Evolutionary conservation across 2,888 invertebrate species (phyloP), one percentile per base, ranked within the genome.

Genomic region (Platynereis dumerilii): DNA sequence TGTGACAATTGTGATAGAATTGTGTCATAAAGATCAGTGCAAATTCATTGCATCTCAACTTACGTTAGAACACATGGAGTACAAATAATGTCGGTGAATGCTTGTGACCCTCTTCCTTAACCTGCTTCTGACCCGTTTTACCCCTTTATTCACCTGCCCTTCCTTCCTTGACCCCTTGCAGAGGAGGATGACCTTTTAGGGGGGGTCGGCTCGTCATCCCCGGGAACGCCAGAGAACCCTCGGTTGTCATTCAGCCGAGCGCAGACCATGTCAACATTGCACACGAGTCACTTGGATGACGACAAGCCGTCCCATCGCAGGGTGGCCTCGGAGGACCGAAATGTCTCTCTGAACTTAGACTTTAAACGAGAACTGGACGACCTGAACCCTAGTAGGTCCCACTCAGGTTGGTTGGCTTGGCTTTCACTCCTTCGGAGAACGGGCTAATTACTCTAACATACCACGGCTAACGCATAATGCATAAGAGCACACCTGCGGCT

Each of bases 291-390:
- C 44, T 20, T 62, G 57, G 22, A 28, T 2, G 42, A 28, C 22
- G 66, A 63, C 42, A 59, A 63, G 26, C 39, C 62, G 12, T 34
- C 44, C 53, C 80, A 80, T 67, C 71, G 81, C n/a, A 66, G 79
- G 5, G 77, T 76, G 17, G 80, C 80, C 15, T 80, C 80, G 0
- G 80, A 78, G 26, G 80, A 81, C 73, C 79, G 75, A 56, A 76
- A 77, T 68, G 66, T 78, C 56, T 75, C 77, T 68, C 72, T 80
- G 57, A 79, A 78, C 65, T 72, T 74, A 10, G 80, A 80, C 34
- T 75, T 81, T 67, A 76, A 74, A 70, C 73, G 72, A 54, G 80
- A 80, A 65, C 74, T 80, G 20, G 74, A 74, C 60, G 63, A 27
- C 15, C 55, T 57, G 45, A 69, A 69, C 62, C 62, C 55, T 24